Evolutionary conservation across 1,140 invertebrate species (phyloP), one percentile per base, ranked within the genome.

Genomic region (Drosophila sp.): DNA sequence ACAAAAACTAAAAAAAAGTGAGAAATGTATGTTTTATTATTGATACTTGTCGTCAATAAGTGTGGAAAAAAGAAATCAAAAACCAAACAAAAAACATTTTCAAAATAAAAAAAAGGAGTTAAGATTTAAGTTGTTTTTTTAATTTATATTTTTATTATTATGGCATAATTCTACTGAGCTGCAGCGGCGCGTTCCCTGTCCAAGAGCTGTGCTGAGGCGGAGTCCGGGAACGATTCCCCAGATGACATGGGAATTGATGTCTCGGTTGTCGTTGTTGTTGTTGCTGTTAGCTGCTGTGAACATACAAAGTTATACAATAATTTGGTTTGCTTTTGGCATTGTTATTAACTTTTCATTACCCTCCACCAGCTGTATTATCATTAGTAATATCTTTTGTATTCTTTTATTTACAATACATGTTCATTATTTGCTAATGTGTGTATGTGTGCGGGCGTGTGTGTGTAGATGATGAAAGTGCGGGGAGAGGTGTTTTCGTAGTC

Each of bases 331-430:
- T 65, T 58, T 43, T 34, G 16, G n/a, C 38, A 54, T 38, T 32
- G 25, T 65, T 63, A 43, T 67, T 13, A 29, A 34, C 45, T 54
- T 21, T 53, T 48, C 38, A 32, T 71, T 76, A 70, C 67, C 78
- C 82, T 56, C 41, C 71, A 82, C 82, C 82, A 76, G 25, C 27
- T 40, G 18, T 58, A 21, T 65, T 62, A 57, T 48, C 46, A 80
- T 78, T 87, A 72, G 71, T 64, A 45, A 45, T 57, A 62, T 80
- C 18, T 61, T 53, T 48, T 50, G n/a, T 48, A 65, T 56, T 57
- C 27, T 66, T 45, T 59, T 84, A 86, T 86, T 82, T 86, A 86
- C 82, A 83, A 59, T 76, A 69, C 56, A 46, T 84, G 65, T 69
- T 56, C 46, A 81, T 72, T 86, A 81, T 87, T 69, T 64, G 62